Evolutionary conservation across 2,888 invertebrate genomes (phyloP), one percentile per base, ranked within the genome.

Genomic region (Choristoneura rosaceana): DNA sequence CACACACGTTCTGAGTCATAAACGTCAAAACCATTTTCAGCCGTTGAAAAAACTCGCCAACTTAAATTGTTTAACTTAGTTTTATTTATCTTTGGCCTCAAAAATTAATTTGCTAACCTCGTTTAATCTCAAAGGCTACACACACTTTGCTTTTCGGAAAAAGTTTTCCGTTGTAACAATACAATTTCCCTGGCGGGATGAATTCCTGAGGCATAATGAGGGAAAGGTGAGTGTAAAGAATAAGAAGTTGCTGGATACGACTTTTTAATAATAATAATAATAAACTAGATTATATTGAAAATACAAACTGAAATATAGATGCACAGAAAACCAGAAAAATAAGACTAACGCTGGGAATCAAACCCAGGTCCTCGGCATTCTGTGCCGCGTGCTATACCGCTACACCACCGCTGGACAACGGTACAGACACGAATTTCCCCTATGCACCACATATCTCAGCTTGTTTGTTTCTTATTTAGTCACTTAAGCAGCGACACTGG

Each of bases 131-230:
- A 70, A 70, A 70, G 55, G 43, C n/a, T 17, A 41, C 45, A 34
- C 58, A 50, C 63, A 25, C 43, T 62, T 67, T 71, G 33, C 52
- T 52, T 52, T 71, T 4, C 34, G 34, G 61, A 70, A 71, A 71
- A 71, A 52, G 45, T 63, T 55, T 41, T 15, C 7, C 47, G 25
- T 50, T 76, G 73, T 78, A 79, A 79, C 80, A 77, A 77, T 76
- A 80, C 80, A 81, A 87, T 86, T 84, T 87, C 84, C 87, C 75
- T 33, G 63, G 25, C 71, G 71, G 76, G 79, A 85, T 85, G 83
- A 76, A 82, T 84, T 79, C 79, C 79, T 77, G 73, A 77, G 74
- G 73, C 76, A 75, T 77, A 79, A 77, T 82, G 79, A 80, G 75
- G 66, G 69, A 59, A 74, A 68, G 74, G 68, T 73, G 69, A 45